Base-by-base conservation (phyloP, 2,888 invertebrate species). In the Andrena chrysosceles region DNA sequence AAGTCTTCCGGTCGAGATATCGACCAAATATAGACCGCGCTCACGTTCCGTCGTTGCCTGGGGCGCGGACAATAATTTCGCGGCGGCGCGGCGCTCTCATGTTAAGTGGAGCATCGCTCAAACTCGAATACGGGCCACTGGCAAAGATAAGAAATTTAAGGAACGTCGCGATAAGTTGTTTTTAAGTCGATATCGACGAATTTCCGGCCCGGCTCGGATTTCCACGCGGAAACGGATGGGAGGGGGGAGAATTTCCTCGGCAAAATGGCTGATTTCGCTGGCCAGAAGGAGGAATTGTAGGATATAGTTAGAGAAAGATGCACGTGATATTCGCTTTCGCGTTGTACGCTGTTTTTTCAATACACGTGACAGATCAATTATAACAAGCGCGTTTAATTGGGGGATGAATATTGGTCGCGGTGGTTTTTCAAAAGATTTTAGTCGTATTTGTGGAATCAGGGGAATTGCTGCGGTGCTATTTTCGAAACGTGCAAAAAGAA, bases 81-180 rank as follows among this genome's bases (percentile, higher is more conserved):
- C 77, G 20, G 33, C 16, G 35, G 10, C 35, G 2, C 8, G 10
- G 29, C 54, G 42, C 62, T 68, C 67, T 83, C 73, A 49, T 77
- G 78, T 83, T 75, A 75, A 83, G 77, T 74, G 77, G 73, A 49
- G 69, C 80, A 64, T 80, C 85, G 68, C 70, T 82, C 79, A 68
- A 77, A 77, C 70, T 77, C 62, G 56, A 49, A 77, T 74, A 74
- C 67, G 35, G 67, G 77, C 26, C 42, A 48, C 20, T n/a, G 59
- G 26, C 31, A 6, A 20, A 67, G 72, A 85, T 77, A 81, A 77
- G 81, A 74, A 66, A 70, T 70, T 71, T 78, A 68, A 62, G 60
- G 66, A 64, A 82, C 71, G 35, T 76, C 49, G 59, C 52, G 77
- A 72, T 76, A 75, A 82, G 59, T 71, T 69, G 70, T 77, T 74